Evolutionary conservation across 2,888 invertebrate species (phyloP), one percentile per base, ranked within the genome.

Genomic region (Tuta absoluta): DNA sequence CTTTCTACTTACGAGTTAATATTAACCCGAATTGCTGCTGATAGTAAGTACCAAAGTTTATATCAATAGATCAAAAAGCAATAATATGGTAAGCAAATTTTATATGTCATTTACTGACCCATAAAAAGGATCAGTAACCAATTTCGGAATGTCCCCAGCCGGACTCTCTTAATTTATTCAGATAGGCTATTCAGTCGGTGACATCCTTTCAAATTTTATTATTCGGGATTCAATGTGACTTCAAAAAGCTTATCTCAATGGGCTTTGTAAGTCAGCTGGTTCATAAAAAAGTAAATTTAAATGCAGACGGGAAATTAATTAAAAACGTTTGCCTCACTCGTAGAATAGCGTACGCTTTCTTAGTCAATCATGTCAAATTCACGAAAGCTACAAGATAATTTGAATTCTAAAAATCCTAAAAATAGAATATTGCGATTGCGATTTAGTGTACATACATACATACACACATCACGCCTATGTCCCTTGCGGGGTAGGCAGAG

Each of bases 161-260:
- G n/a, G 41, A 41, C 17, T 17, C 12, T 37, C 12, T 17, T 41
- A n/a, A 45, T 45, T 45, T 45, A 45, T 45, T 45, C 45, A 45
- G 41, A 41, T 41, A 41, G 41, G n/a, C 41, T 41, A 41, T 41
- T 41, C 41, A n/a, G 45, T 45, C 45, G 4, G 7, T 33, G 33
- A 33, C 33, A 33, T 33, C 33, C 33, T 33, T 17, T 17, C n/a
- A 45, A 45, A 45, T 45, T 45, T 45, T 45, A 45, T 45, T 45
- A 45, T 45, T 17, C n/a, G 1, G 17, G 45, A 45, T 45, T 17
- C 45, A 17, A 4, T 17, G n/a, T 45, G n/a, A 45, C 45, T 45
- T 45, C 17, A 45, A 17, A 45, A n/a, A 45, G 45, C n/a, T 45
- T 45, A 45, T 45, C 8, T 45, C n/a, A 45, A 45, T 45, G n/a